Conservation (phyloP, 1,140 invertebrate genomes). For the Hestina assimilis region DNA sequence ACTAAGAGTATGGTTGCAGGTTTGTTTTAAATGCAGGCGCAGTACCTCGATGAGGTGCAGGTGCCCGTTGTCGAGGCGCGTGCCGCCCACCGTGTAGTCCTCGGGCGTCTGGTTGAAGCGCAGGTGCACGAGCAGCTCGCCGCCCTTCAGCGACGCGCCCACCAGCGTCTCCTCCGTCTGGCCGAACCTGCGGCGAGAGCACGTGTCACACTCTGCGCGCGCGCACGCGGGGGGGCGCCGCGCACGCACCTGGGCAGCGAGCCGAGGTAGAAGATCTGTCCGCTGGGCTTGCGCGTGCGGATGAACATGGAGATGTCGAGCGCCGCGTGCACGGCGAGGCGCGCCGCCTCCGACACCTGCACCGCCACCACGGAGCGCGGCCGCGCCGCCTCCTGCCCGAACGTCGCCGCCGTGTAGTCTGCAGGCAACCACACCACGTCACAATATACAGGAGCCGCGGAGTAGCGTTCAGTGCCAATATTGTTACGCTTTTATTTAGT, state of each 20-base stretch:
- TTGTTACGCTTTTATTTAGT: too few relatives aligned
- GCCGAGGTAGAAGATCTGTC: conserved; percentile 94
- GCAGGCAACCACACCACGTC: conserved; percentile 24
- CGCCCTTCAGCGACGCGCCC: conserved; percentile 86
- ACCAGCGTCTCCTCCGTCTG: conserved; percentile 84
- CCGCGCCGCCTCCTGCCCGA: conserved; percentile 90
- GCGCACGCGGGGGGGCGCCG: not conserved
- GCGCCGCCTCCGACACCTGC: conserved; percentile 82
- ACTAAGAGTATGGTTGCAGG: too few relatives aligned
- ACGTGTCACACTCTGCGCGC: too few relatives aligned
- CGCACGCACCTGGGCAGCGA: conserved; percentile 77
- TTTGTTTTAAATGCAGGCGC: not conserved
- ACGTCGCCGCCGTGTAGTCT: conserved; percentile 93
- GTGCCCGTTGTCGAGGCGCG: conserved; percentile 90
- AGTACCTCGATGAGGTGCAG: conserved; percentile 89
- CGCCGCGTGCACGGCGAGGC: conserved; percentile 84
- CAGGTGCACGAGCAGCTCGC: conserved; percentile 87
- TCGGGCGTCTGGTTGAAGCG: conserved; percentile 90
- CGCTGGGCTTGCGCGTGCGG: conserved; percentile 88
- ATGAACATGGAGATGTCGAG: conserved; percentile 96
- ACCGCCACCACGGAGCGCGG: conserved; percentile 86
- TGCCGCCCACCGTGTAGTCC: conserved; percentile 88
- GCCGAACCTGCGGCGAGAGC: conserved; percentile 6
- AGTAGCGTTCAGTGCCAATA: too few relatives aligned
- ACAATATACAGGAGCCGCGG: not conserved